These are phyloP conservation scores for Oedothorax gibbosus DNA, from an alignment of 1,140 invertebrate species.

Conservation along the genomic window DNA sequence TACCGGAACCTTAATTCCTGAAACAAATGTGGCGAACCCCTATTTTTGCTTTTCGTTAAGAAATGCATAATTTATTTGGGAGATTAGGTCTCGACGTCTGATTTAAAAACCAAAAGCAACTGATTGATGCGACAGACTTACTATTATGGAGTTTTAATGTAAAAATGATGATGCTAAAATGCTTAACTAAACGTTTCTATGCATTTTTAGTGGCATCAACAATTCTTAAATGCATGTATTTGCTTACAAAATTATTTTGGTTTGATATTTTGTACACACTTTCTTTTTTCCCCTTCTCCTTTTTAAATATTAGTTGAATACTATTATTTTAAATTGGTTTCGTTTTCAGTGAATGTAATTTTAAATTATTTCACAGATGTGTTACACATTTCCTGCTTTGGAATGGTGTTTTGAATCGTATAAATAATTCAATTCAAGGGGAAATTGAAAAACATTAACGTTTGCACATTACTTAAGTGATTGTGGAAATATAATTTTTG, in stretches of 20 bases:
- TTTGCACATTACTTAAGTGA: too few relatives aligned
- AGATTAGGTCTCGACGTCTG: too few relatives aligned
- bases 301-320: not conserved
- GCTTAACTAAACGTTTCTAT: slow-evolving; percentile 11
- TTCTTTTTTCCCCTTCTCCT: not conserved
- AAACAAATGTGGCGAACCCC: not conserved
- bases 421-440: too few relatives aligned
- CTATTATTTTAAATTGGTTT: too few relatives aligned
- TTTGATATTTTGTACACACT: not conserved
- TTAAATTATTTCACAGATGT: too few relatives aligned
- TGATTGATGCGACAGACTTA: slow-evolving; percentile 22
- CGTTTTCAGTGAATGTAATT: too few relatives aligned
- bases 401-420: too few relatives aligned
- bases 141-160: slow-evolving; percentile 30
- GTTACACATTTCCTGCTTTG: too few relatives aligned
- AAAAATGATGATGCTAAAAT: slow-evolving; percentile 19
- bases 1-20: not conserved
- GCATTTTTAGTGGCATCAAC: slow-evolving; percentile 26
- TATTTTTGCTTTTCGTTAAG: not conserved
- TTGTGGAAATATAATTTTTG: too few relatives aligned
- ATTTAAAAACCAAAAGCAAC: slow-evolving; percentile 12
- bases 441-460: too few relatives aligned
- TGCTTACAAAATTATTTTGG: slow-evolving; percentile 14
- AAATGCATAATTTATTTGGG: too few relatives aligned
- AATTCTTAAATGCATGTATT: slow-evolving; percentile 9